A percentile compares a stretch with the other conserved stretches of the same genome.
Evolutionary conservation across 2,113 vertebrate genomes (phyloP).

Genomic region (Neoarius graeffei): DNA sequence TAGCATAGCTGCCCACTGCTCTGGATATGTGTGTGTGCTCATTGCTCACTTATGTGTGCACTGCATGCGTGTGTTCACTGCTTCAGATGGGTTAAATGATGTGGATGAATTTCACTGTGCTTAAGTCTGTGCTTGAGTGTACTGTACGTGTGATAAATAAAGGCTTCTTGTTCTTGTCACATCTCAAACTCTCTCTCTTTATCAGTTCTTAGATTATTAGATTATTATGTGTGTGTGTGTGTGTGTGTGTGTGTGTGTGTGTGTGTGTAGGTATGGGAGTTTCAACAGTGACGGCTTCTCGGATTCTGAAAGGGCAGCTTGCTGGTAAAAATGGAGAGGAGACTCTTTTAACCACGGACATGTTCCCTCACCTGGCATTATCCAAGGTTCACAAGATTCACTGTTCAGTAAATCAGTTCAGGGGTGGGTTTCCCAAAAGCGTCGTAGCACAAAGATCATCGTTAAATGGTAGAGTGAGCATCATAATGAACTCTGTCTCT

Average conservation of each 20-base stretch:
- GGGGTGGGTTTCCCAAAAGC: too few species aligned
- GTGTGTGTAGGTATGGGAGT: constrained; percentile 76
- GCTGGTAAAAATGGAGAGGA: constrained; percentile 71
- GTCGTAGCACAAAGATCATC: too few species aligned
- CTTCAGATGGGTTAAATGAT: too few species aligned
- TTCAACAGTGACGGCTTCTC: constrained; percentile 75
- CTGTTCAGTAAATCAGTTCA: neutral
- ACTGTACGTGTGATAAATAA: too few species aligned
- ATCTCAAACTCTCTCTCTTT: neutral
- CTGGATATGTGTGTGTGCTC: too few species aligned
- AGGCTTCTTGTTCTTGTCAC: neutral
- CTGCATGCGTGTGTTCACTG: too few species aligned
- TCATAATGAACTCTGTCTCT: too few species aligned
- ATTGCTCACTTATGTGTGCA: too few species aligned
- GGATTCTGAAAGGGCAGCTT: constrained; percentile 79
- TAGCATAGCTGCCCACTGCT: too few species aligned
- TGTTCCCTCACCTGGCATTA: constrained; percentile 74
- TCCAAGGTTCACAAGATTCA: constrained; percentile 71
- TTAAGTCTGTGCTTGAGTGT: too few species aligned
- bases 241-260: constrained; percentile 12
- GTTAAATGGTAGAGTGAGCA: too few species aligned
- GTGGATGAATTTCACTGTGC: too few species aligned
- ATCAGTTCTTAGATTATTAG: neutral
- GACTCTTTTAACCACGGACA: constrained; percentile 75
- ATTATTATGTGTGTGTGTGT: neutral